These are phyloP conservation scores for Tachuris rubrigastra DNA, from an alignment of 2,113 vertebrate species.

Conservation along the genomic window DNA sequence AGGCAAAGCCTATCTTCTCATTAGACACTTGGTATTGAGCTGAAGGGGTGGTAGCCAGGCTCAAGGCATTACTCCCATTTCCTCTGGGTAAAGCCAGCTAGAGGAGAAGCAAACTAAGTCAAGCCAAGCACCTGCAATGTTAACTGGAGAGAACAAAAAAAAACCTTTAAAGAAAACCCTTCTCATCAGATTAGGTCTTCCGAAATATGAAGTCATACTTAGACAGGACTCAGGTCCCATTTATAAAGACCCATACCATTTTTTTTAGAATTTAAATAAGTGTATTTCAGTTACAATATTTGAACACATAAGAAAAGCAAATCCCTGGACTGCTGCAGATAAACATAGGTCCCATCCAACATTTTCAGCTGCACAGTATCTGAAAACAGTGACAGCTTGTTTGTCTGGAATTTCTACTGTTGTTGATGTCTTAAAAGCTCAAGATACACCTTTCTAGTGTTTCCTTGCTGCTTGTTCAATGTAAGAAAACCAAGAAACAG, in stretches of 20 bases:
- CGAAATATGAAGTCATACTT: not conserved
- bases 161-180: not conserved
- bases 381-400: constrained; percentile 38
- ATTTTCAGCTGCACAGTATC: not conserved
- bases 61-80: not conserved
- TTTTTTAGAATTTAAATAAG: not conserved
- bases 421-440: not conserved
- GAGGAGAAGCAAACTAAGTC: not conserved
- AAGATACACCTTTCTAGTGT: constrained; percentile 5
- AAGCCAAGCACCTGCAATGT: not conserved
- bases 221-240: not conserved
- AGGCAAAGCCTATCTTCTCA: not conserved
- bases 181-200: not conserved
- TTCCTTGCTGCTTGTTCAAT: not conserved
- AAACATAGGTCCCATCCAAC: constrained; percentile 4
- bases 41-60: not conserved
- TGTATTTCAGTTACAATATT: not conserved
- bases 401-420: constrained; percentile 22
- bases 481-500: not conserved
- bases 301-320: not conserved
- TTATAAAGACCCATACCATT: not conserved
- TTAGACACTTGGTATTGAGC: not conserved
- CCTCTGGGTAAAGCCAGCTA: not conserved
- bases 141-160: not conserved
- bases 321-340: not conserved